Base-by-base conservation (phyloP, 2,888 invertebrate species). In the Leucophenga maculata region DNA sequence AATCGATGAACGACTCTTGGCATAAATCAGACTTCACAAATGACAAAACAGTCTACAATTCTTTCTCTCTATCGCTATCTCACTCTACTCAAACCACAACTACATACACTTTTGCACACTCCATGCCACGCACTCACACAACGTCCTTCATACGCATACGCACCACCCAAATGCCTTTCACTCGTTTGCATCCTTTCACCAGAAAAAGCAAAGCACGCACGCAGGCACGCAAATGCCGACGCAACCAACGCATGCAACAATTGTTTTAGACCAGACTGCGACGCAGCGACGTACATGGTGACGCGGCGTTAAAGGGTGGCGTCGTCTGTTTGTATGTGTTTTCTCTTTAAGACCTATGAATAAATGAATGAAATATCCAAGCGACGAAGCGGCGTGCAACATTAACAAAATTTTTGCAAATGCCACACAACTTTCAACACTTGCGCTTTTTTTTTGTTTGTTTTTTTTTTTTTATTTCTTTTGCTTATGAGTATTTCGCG, bases 181-280 rank as follows among this genome's bases (percentile, higher is more conserved):
- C 70, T 54, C 55, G 1, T 20, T 55, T 26, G 3, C 14, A 20
- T 4, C 8, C 6, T 13, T 16, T 55, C 8, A 73, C 72, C 72
- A 72, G 72, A 22, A 44, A 11, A 20, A 31, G 14, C 39, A 26
- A 39, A 44, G n/a, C 54, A 67, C 22, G 39, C 18, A 57, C 39
- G 32, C 4, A 67, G 6, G 54, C 60, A 59, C 50, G 48, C 48
- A 44, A 39, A 39, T 39, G 68, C 64, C 64, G 44, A 65, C 67
- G 74, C 74, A 74, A 72, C 71, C 74, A 74, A 72, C 71, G 79
- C 80, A 82, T 80, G 80, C 82, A 82, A 82, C 82, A 82, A 83
- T 82, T 83, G 82, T 74, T 74, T 68, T 16, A 69, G 62, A 20
- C 3, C 46, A 16, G 16, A 50, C 50, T 50, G 50, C 50, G 14